Conservation (phyloP, 2,797 vertebrate genomes). For the Lagocephalus sceleratus region DNA sequence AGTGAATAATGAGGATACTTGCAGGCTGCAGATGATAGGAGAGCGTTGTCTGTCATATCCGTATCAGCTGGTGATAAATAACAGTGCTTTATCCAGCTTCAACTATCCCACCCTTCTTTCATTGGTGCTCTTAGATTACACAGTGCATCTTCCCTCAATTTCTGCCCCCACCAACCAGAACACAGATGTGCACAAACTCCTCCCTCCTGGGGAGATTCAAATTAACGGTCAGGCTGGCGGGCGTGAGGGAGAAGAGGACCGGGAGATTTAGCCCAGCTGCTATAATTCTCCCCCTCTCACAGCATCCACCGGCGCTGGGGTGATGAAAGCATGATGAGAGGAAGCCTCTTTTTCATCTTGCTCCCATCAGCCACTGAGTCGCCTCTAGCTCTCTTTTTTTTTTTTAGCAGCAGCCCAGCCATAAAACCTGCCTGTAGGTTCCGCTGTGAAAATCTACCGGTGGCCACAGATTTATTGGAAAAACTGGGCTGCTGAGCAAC, state of each 20-base stretch:
- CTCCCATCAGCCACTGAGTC: slow-evolving; percentile 47
- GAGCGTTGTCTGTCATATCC: slow-evolving; percentile 9
- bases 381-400: slow-evolving; percentile 34
- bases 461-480: slow-evolving; percentile 47
- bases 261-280: slow-evolving; percentile 50
- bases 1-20: slow-evolving; percentile 9
- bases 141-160: slow-evolving; percentile 13
- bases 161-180: slow-evolving; percentile 14
- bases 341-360: slow-evolving; percentile 57
- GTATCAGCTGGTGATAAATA: slow-evolving; percentile 27
- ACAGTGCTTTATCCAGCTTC: slow-evolving; percentile 19
- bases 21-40: slow-evolving; percentile 8
- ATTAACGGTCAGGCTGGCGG: slow-evolving; percentile 51
- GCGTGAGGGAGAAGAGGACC: slow-evolving; percentile 29
- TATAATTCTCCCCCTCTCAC: slow-evolving; percentile 48
- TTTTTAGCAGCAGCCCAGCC: slow-evolving; percentile 23
- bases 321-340: slow-evolving; percentile 63
- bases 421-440: slow-evolving; percentile 43
- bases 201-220: slow-evolving; percentile 38
- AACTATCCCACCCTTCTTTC: slow-evolving; percentile 24
- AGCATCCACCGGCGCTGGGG: slow-evolving; percentile 37
- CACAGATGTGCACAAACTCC: slow-evolving; percentile 36
- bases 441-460: slow-evolving; percentile 27
- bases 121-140: slow-evolving; percentile 1
- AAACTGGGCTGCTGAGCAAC: slow-evolving; percentile 18